Percentiles rank a stretch among this genome's conserved stretches.
These are phyloP conservation scores for Pseudocheirus occidentalis DNA, from an alignment of 2,797 vertebrate species.

Conservation along the genomic window DNA sequence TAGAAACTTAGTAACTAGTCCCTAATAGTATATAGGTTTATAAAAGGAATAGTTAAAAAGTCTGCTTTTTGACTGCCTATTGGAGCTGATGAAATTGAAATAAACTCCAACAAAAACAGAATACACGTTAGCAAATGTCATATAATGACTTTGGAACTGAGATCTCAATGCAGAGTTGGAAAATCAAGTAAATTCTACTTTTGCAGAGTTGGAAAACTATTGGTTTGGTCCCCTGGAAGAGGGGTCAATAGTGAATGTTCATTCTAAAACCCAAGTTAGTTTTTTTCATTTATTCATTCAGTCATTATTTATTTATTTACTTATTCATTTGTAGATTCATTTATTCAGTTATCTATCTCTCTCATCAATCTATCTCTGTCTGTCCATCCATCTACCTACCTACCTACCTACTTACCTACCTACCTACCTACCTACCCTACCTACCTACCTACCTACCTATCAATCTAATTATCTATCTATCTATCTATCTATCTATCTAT, in stretches of 20 bases:
- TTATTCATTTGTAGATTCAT: background rate
- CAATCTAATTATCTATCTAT: too few relatives aligned
- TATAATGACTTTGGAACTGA: background rate
- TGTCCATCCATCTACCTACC: too few relatives aligned
- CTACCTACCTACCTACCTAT: too few relatives aligned
- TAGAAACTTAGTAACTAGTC: background rate
- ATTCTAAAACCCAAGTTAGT: background rate
- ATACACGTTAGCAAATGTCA: background rate
- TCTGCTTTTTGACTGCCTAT: background rate
- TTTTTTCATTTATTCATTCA: too few relatives aligned
- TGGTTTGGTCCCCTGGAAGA: background rate
- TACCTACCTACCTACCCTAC: too few relatives aligned
- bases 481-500: too few relatives aligned
- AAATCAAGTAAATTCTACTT: background rate
- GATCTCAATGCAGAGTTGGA: background rate
- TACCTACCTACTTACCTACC: background rate
- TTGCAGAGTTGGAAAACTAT: background rate
- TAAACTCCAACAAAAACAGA: background rate
- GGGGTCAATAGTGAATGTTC: background rate
- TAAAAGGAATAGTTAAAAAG: background rate
- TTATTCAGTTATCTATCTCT: too few relatives aligned
- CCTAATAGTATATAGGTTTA: background rate
- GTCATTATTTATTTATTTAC: background rate
- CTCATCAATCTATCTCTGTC: too few relatives aligned
- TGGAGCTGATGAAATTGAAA: background rate